These are phyloP conservation scores for Chaitophorus viminalis DNA, from an alignment of 2,888 invertebrate species.

Conservation along the genomic window DNA sequence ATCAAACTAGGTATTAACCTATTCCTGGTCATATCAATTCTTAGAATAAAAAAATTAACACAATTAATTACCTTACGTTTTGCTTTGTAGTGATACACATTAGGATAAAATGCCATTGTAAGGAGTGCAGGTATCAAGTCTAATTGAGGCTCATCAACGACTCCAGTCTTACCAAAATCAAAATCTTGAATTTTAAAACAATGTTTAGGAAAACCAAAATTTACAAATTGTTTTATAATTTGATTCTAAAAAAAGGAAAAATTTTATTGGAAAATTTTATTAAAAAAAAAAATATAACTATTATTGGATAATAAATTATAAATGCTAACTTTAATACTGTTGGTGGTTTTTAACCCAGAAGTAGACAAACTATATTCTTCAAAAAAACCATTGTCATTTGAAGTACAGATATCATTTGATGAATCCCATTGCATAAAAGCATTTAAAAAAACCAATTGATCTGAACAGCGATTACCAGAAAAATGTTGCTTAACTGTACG, in stretches of 20 bases:
- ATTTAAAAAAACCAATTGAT: slow-evolving; percentile 94
- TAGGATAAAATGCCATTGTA: slow-evolving; percentile 93
- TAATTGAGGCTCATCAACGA: slow-evolving; percentile 76
- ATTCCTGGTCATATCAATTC: no score
- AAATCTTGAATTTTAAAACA: slow-evolving; percentile 76
- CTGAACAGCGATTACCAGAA: slow-evolving; percentile 87
- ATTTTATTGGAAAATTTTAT: background rate
- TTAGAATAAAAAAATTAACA: background rate
- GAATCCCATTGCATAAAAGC: slow-evolving; percentile 80
- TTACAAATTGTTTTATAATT: slow-evolving; percentile 75
- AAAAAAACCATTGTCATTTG: background rate
- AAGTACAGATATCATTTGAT: background rate
- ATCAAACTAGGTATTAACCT: no score
- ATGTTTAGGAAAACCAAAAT: slow-evolving; percentile 90
- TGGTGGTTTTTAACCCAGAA: slow-evolving; percentile 11
- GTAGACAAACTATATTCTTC: background rate
- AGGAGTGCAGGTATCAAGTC: slow-evolving; percentile 87
- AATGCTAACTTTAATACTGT: slow-evolving; percentile 17
- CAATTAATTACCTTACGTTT: slow-evolving; percentile 79
- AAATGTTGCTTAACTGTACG: slow-evolving; percentile 80
- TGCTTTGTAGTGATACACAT: slow-evolving; percentile 81
- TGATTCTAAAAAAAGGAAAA: slow-evolving; percentile 70
- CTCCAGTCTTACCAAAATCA: slow-evolving; percentile 70
- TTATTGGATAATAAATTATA: no score
- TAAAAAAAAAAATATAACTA: background rate